Base-by-base conservation (phyloP, 2,797 vertebrate genomes). In the Diglossa cyanea region DNA sequence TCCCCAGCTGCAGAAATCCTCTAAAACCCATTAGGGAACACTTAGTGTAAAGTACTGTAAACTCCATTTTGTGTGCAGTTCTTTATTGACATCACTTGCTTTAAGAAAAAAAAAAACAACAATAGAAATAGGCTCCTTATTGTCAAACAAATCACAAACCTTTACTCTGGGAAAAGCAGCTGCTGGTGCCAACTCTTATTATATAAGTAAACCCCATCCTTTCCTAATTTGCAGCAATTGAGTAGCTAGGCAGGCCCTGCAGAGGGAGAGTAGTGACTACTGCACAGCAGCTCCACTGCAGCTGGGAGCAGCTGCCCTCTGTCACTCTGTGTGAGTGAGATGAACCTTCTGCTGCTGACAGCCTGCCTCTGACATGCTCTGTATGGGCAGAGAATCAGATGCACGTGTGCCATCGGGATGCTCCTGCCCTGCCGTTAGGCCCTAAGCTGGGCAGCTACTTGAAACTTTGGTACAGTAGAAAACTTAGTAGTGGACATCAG, bases 391-490 rank as follows among this genome's bases (percentile, higher is more conserved):
- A 35, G 31, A 57, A 25, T 35, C 35, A 35, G 42, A 65, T 31
- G 60, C 42, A 1, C 2, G 0, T 17, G 25, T 39, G 14, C 66
- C 30, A 21, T 23, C 33, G 0, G 2, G 35, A 40, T 86, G 48
- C 20, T 86, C 18, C 12, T 70, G 28, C n/a, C 42, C 58, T 58
- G 54, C 21, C 0, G 1, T 30, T 19, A 40, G 44, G 40, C 61
- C 44, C 44, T 28, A 30, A 83, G 48, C 26, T n/a, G 30, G 55
- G 55, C 50, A 57, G 82, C 51, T 76, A 13, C 39, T 88, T 61
- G 26, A 71, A 80, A 45, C 45, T 73, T 17, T 39, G 17, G 44
- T 18, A 61, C 58, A 72, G 33, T 7, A 76, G 40, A 80, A 73
- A 74, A 30, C 28, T 58, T 68, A 13, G 15, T 39, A 47, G 65